A percentile compares a stretch with the other conserved stretches of the same genome.
Evolutionary conservation across 1,140 invertebrate genomes (phyloP).

Genomic region (Ephestia elutella): DNA sequence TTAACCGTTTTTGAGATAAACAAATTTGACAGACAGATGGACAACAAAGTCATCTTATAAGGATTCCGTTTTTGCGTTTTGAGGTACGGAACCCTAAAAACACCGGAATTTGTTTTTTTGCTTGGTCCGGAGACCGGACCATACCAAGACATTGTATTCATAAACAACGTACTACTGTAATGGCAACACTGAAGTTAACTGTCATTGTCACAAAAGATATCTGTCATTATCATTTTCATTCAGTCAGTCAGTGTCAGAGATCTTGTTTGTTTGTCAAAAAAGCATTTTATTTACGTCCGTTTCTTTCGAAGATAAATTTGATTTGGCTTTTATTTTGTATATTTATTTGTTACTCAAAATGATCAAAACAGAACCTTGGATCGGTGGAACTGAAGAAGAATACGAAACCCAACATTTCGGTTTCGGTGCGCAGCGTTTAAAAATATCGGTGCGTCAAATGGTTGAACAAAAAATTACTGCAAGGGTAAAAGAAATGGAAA

Average conservation of each 20-base stretch:
- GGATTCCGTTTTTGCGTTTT: too few relatives aligned
- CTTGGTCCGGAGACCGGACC: too few relatives aligned
- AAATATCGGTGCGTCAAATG: constrained; percentile 65
- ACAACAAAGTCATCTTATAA: too few relatives aligned
- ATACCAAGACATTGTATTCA: too few relatives aligned
- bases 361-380: constrained; percentile 55
- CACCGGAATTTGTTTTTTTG: too few relatives aligned
- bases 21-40: too few relatives aligned
- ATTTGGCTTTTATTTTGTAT: not conserved
- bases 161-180: too few relatives aligned
- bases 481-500: constrained; percentile 56
- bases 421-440: constrained; percentile 58
- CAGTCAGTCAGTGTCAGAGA: too few relatives aligned
- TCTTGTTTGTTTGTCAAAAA: too few relatives aligned
- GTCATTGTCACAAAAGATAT: not conserved
- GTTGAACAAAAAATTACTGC: constrained; percentile 60
- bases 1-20: too few relatives aligned
- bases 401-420: constrained; percentile 66
- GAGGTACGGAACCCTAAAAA: too few relatives aligned
- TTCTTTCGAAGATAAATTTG: not conserved
- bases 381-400: constrained; percentile 60
- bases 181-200: not conserved
- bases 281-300: not conserved
- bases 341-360: constrained; percentile 24
- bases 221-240: too few relatives aligned